Percentiles rank a stretch among this genome's conserved stretches.
These are phyloP conservation scores for Aphidius colemani DNA, from an alignment of 2,888 invertebrate species.

Conservation along the genomic window DNA sequence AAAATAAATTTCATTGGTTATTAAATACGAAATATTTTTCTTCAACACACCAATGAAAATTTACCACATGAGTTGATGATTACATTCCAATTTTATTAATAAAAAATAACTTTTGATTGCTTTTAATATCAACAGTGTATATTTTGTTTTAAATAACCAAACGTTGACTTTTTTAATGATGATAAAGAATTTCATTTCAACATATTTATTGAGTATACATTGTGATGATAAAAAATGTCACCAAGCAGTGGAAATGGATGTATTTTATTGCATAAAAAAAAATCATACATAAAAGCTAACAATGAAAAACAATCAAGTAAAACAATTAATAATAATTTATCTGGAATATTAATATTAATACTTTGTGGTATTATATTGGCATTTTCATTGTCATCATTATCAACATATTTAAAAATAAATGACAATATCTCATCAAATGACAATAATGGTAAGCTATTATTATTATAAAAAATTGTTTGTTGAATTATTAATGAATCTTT, in stretches of 20 bases:
- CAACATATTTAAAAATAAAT: slow-evolving; percentile 43
- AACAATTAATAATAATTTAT: slow-evolving; percentile 42
- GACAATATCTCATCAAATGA: slow-evolving; percentile 36
- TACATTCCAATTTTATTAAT: too few relatives aligned
- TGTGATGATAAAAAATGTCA: slow-evolving; percentile 35
- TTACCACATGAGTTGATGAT: too few relatives aligned
- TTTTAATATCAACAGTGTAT: too few relatives aligned
- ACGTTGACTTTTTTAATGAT: too few relatives aligned
- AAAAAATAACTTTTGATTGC: too few relatives aligned
- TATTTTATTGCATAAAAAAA: slow-evolving; percentile 31
- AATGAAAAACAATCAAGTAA: slow-evolving; percentile 32
- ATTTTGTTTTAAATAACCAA: too few relatives aligned
- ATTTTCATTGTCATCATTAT: slow-evolving; percentile 45
- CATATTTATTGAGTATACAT: background rate
- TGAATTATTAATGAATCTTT: background rate
- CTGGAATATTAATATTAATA: slow-evolving; percentile 43
- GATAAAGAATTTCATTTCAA: too few relatives aligned
- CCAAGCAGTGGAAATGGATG: slow-evolving; percentile 34
- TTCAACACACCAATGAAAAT: too few relatives aligned
- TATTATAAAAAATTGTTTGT: background rate
- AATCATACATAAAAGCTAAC: slow-evolving; percentile 34
- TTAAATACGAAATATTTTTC: too few relatives aligned
- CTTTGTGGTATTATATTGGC: slow-evolving; percentile 47
- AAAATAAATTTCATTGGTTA: too few relatives aligned
- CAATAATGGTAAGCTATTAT: background rate